Evolutionary conservation across 2,113 vertebrate genomes (phyloP).

Genomic region (Arizona elegans): DNA sequence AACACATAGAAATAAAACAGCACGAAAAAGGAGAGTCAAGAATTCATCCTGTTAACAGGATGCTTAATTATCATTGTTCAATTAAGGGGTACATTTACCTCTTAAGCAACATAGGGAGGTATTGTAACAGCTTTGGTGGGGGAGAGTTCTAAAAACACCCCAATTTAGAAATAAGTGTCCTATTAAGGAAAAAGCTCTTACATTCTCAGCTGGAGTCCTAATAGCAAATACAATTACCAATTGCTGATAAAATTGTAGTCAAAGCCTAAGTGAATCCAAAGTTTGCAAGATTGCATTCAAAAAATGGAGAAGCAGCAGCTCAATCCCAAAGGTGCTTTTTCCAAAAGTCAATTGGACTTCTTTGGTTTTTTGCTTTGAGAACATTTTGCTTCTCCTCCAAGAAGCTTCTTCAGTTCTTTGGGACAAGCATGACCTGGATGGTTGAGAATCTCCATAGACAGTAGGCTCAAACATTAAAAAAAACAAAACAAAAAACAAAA

Average conservation of each 20-base stretch:
- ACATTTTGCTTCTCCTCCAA: neutral
- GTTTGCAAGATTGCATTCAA: neutral
- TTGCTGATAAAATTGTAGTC: neutral
- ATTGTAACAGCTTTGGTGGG: neutral
- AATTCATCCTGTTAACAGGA: neutral
- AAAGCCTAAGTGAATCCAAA: neutral
- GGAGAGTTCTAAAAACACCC: neutral
- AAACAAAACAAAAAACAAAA: no score
- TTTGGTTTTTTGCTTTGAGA: neutral
- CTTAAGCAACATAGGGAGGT: neutral
- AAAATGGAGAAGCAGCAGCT: neutral
- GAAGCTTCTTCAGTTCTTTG: neutral
- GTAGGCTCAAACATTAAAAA: neutral
- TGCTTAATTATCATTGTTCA: neutral
- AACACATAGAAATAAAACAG: neutral
- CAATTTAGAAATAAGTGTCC: neutral
- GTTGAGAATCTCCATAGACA: no score
- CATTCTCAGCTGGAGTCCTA: neutral
- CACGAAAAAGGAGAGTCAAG: neutral
- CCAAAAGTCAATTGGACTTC: neutral
- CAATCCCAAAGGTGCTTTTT: neutral
- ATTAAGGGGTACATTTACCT: neutral
- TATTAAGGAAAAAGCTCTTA: neutral
- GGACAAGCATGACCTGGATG: no score
- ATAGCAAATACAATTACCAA: neutral